Base-by-base conservation (phyloP, 2,888 invertebrate genomes). In the Ecdyonurus torrentis region DNA sequence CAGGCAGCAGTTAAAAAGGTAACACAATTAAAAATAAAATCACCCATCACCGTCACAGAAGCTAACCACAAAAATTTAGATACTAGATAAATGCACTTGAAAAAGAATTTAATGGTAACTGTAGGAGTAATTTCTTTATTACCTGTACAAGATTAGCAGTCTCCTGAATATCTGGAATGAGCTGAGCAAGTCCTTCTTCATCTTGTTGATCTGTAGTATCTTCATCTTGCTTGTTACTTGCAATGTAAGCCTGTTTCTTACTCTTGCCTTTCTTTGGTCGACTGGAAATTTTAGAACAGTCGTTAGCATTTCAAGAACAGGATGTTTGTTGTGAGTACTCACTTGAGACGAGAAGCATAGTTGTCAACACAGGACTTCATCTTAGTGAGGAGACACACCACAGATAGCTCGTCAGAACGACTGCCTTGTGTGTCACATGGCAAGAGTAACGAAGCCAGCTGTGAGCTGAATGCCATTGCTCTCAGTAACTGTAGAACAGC, bases 281-380 rank as follows among this genome's bases (percentile, higher is more conserved):
- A n/a, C 55, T 55, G 55, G n/a, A n/a, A n/a, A n/a, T n/a, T n/a
- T n/a, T n/a, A n/a, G n/a, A n/a, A n/a, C n/a, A n/a, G n/a, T n/a
- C n/a, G n/a, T n/a, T n/a, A n/a, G n/a, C n/a, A n/a, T n/a, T n/a
- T n/a, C n/a, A n/a, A n/a, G n/a, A n/a, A n/a, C n/a, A n/a, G n/a
- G n/a, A n/a, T n/a, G n/a, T n/a, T n/a, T n/a, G n/a, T 37, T 37
- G 37, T 10, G n/a, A 55, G 19, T 7, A 74, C 76, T 76, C 73
- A 87, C 86, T 86, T 87, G 63, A 92, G 82, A 70, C 91, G 86
- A 69, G 85, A 87, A 25, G 91, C 88, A 74, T 95, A 95, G 0
- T 91, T 92, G 75, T 94, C 91, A 66, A 95, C 93, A 74, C 93
- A 93, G 62, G 84, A 82, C 73, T 87, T 89, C 93, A 95, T 94